Percentiles rank a stretch among this genome's conserved stretches.
phyloP scores from a whole-genome alignment of 64 coral and sea anemone species.

The Stichodactyla mertensii region DNA sequence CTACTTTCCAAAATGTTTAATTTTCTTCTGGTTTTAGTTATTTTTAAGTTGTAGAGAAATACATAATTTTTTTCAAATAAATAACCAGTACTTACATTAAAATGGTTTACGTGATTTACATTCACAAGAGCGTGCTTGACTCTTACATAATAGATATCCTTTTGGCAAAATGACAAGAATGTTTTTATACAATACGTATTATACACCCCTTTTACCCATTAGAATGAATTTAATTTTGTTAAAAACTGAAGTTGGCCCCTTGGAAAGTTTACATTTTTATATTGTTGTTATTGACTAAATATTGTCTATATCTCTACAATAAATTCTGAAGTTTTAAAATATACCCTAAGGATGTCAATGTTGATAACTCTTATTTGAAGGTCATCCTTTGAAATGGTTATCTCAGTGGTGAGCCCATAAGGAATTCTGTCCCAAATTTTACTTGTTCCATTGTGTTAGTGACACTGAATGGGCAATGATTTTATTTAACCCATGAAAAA shows the following conservation, averaged over 20 bases:
- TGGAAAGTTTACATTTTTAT: no score
- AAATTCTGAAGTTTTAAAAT: no score
- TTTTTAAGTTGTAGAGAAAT: neutral
- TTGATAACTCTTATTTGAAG: neutral
- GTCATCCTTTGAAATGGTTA: neutral
- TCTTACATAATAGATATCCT: neutral
- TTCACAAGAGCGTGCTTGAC: neutral
- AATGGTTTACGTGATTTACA: neutral
- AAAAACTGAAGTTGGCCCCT: no score
- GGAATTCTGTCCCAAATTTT: neutral
- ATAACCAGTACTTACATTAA: conserved; percentile 2
- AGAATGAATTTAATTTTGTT: no score
- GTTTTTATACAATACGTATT: neutral
- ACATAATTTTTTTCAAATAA: neutral
- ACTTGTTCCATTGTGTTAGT: neutral
- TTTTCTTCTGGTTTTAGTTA: neutral
- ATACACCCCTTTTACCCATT: no score
- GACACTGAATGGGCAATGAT: neutral
- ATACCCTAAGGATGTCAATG: neutral
- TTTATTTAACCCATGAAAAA: no score
- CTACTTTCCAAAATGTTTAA: neutral
- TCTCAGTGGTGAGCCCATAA: neutral
- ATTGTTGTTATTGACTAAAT: no score
- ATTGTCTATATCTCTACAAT: no score
- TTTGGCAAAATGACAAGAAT: neutral